These are phyloP conservation scores for Sapayoa aenigma DNA, from an alignment of 2,113 vertebrate genomes.

Conservation along the genomic window DNA sequence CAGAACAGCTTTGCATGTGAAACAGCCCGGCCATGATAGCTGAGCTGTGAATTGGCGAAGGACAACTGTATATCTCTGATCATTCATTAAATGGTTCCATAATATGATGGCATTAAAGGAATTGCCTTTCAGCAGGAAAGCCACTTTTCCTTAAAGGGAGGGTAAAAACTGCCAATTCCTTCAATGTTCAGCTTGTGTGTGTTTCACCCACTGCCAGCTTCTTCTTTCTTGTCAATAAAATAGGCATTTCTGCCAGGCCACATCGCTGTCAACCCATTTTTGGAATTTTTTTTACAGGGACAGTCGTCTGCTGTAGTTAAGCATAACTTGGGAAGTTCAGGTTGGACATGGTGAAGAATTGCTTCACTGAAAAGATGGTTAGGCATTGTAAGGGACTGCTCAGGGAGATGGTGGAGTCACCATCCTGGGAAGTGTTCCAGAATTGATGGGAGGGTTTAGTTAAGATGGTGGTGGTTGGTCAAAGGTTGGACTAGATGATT, in stretches of 20 bases:
- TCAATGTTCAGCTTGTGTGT: accelerated
- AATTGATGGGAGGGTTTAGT: not conserved
- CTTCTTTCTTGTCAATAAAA: not conserved
- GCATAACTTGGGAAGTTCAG: not conserved
- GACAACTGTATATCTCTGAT: not conserved
- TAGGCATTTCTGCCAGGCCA: not conserved
- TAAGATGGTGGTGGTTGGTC: not conserved
- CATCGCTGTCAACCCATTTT: not conserved
- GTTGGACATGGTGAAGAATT: not conserved
- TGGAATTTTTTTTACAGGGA: not conserved
- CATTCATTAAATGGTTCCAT: not conserved
- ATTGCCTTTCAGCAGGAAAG: not conserved
- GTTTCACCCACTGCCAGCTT: not conserved
- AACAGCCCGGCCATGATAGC: too few species aligned
- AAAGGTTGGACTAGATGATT: not conserved
- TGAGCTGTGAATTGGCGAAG: too few species aligned
- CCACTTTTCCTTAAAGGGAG: not conserved
- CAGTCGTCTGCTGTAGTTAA: not conserved
- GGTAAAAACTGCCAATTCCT: not conserved
- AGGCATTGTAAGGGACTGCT: not conserved
- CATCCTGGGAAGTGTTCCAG: not conserved
- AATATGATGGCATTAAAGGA: not conserved
- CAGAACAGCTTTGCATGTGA: too few species aligned
- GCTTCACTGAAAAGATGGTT: not conserved
- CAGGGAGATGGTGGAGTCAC: not conserved